Evolutionary conservation across 23 tunicate species (phyloP), one percentile per base, ranked within the genome.

Genomic region (Clavelina lepadiformis): DNA sequence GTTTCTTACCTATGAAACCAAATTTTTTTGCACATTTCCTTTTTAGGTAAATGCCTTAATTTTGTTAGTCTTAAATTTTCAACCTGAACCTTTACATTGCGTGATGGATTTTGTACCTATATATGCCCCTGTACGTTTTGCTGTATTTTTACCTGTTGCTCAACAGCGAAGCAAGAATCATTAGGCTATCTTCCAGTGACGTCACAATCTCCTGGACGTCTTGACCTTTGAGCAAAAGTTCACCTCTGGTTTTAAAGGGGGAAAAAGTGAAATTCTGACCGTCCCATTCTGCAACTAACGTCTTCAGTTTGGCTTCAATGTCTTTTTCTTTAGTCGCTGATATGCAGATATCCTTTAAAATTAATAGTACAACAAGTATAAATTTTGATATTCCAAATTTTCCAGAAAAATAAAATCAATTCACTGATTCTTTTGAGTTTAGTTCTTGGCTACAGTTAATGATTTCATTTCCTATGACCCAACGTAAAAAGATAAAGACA

Each of bases 271-370:
- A 85, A 35, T 58, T 73, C 49, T 91, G 98, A 2, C 91, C 84
- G 51, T 78, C 98, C 98, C 98, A 91, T 52, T 91, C 98, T 13
- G 86, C 98, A 20, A 91, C 63, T 36, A 72, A 55, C 2, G 72
- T 46, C 36, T 91, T 91, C 77, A 91, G 53, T 46, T 91, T 91
- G 5, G 98, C 91, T 61, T 91, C 98, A 34, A 91, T 91, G 54
- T 91, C 98, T 77, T 85, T 77, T 62, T 91, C 98, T 52, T 91
- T 91, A 34, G 76, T 76, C 5, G 98, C 82, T 20, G 98, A 91
- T 7, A 91, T 91, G 51, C 98, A 91, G 22, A 91, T 82, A 61
- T 91, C 98, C 89, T 86, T 38, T 18, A n/a, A 72, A 66, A 24
- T n/a, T n/a, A n/a, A n/a, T n/a, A n/a, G n/a, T n/a, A n/a, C n/a